Evolutionary conservation across 2,113 vertebrate species (phyloP).

Genomic region (Tychaedon coryphoeus): DNA sequence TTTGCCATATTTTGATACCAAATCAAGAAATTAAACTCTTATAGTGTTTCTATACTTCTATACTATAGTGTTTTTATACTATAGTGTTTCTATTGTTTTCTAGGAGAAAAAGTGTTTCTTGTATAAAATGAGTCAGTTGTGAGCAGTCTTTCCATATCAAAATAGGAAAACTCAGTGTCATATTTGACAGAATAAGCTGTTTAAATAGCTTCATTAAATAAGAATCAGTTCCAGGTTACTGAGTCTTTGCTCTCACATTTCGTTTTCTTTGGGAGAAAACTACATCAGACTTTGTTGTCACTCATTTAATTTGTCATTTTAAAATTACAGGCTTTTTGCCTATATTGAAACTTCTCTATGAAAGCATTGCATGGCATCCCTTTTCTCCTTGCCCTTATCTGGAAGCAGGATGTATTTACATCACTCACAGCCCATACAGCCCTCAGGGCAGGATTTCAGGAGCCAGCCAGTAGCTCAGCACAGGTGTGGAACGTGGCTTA

Average conservation of each 20-base stretch:
- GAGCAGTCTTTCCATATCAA: neutral
- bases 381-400: neutral
- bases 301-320: neutral
- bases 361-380: neutral
- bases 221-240: neutral
- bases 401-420: neutral
- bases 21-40: neutral
- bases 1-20: neutral
- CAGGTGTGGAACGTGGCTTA: neutral
- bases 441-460: neutral
- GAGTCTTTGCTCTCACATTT: neutral
- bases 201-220: constrained; percentile 25
- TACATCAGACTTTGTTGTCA: neutral
- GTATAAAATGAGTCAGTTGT: neutral
- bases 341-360: neutral
- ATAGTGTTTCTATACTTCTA: neutral
- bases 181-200: neutral
- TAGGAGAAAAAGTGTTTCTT: neutral
- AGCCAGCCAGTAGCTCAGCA: neutral
- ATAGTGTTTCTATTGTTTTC: too few relatives aligned
- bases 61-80: too few relatives aligned
- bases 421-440: fast-evolving
- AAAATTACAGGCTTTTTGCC: neutral
- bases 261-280: neutral
- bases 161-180: neutral